Evolutionary conservation across 2,113 vertebrate genomes (phyloP).

Genomic region (Ciconia stormi): DNA sequence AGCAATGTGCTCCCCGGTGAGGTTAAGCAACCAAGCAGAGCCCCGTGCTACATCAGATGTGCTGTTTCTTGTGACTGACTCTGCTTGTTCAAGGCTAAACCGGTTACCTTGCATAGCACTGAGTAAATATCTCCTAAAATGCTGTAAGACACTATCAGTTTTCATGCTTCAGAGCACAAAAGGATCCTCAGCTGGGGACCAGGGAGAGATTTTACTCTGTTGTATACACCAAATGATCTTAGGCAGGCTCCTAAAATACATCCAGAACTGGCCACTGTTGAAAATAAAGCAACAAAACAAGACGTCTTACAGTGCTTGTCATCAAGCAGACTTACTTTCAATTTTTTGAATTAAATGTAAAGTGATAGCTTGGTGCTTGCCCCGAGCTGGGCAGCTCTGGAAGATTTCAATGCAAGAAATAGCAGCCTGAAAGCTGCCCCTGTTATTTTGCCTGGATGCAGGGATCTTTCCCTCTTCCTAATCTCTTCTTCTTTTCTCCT

Average conservation of each 20-base stretch:
- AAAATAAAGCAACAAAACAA: not conserved
- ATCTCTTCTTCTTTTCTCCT: not conserved
- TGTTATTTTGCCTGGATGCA: not conserved
- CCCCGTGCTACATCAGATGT: not conserved
- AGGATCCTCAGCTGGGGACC: not conserved
- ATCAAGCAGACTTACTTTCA: not conserved
- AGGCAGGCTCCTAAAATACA: not conserved
- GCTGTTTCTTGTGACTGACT: not conserved
- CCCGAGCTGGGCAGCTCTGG: not conserved
- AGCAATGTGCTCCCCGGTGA: not conserved
- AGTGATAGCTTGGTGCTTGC: not conserved
- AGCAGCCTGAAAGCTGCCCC: not conserved
- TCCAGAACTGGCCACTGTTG: not conserved
- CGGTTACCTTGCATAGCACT: not conserved
- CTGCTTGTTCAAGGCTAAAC: not conserved
- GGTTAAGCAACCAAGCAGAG: not conserved
- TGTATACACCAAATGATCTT: not conserved
- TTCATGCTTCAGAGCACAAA: not conserved
- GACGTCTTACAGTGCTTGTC: not conserved
- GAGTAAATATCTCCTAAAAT: not conserved
- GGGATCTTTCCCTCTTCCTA: not conserved
- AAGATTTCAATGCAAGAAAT: not conserved
- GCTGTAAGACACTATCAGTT: not conserved
- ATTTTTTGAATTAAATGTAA: not conserved
- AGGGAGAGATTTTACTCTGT: not conserved